These are phyloP conservation scores for Euglossa dilemma DNA, from an alignment of 1,140 invertebrate species.

Conservation along the genomic window DNA sequence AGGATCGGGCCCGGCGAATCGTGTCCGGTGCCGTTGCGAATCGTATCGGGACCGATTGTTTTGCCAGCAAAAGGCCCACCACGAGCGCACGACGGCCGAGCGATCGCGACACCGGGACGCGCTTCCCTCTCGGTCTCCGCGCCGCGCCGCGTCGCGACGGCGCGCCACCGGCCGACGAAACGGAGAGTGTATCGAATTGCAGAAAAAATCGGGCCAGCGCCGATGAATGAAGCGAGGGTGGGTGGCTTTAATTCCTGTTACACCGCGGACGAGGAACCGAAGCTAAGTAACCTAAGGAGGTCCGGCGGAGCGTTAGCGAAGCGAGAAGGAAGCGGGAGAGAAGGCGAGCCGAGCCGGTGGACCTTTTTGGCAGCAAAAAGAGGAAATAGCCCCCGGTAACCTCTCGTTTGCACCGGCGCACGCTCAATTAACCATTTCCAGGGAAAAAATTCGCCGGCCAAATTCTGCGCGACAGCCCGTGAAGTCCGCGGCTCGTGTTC, in stretches of 20 bases:
- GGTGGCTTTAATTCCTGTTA: conserved; percentile 28
- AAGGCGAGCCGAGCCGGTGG: neutral
- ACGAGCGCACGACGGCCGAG: conserved; percentile 2
- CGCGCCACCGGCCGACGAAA: no score
- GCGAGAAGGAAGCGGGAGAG: conserved; percentile 11
- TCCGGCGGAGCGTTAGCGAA: conserved; percentile 26
- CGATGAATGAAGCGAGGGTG: neutral
- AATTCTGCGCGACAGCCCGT: conserved; percentile 81
- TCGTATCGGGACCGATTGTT: conserved; percentile 51
- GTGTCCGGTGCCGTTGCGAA: conserved; percentile 51
- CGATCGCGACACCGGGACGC: conserved; percentile 6
- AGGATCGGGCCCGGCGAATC: conserved; percentile 37
- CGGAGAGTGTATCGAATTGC: conserved; percentile 21
- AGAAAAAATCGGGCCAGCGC: neutral
- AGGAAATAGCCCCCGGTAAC: conserved; percentile 58
- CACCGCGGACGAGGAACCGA: neutral
- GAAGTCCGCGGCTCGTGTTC: conserved; percentile 77
- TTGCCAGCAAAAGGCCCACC: conserved; percentile 6
- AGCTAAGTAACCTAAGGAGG: conserved; percentile 51
- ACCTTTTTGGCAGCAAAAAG: conserved; percentile 38
- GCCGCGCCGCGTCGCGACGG: no score
- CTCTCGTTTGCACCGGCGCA: conserved; percentile 69
- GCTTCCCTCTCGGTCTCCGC: neutral
- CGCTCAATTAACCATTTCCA: conserved; percentile 80
- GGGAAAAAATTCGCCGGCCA: conserved; percentile 76